These are phyloP conservation scores for Heliconius congener DNA, from an alignment of 1,140 invertebrate species.

Conservation along the genomic window DNA sequence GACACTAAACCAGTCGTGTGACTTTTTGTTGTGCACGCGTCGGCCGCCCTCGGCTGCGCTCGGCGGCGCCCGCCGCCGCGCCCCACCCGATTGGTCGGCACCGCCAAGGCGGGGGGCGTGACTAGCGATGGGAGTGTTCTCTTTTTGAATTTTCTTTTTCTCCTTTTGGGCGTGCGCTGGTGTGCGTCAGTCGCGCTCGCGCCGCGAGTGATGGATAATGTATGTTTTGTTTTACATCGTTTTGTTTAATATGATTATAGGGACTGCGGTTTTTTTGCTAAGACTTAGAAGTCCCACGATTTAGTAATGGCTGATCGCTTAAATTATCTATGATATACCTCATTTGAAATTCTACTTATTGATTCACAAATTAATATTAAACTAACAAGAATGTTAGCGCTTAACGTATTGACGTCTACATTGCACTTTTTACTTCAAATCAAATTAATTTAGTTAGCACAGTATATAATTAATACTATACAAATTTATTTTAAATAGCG, in stretches of 20 bases:
- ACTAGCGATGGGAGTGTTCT: conserved; percentile 68
- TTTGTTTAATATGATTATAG: conserved; percentile 22
- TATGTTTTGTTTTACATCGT: conserved; percentile 40
- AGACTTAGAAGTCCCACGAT: not conserved
- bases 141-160: conserved; percentile 78
- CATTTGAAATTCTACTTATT: not conserved
- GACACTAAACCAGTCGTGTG: conserved; percentile 77
- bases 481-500: too few species aligned
- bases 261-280: not conserved
- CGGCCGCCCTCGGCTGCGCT: conserved; percentile 58
- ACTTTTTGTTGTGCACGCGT: conserved; percentile 78
- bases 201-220: conserved; percentile 66
- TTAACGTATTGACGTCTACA: not conserved
- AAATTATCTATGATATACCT: not conserved
- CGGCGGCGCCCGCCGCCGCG: conserved; percentile 43
- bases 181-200: conserved; percentile 72
- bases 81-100: conserved; percentile 49
- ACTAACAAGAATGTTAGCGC: not conserved
- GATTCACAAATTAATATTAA: not conserved
- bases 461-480: too few species aligned
- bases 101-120: conserved; percentile 55
- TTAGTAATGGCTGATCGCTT: not conserved
- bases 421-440: not conserved
- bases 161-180: conserved; percentile 72
- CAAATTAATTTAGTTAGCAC: not conserved